Percentiles rank a stretch among this genome's conserved stretches.
Conservation (phyloP, 1,140 invertebrate genomes). For the Coelopa frigida region DNA sequence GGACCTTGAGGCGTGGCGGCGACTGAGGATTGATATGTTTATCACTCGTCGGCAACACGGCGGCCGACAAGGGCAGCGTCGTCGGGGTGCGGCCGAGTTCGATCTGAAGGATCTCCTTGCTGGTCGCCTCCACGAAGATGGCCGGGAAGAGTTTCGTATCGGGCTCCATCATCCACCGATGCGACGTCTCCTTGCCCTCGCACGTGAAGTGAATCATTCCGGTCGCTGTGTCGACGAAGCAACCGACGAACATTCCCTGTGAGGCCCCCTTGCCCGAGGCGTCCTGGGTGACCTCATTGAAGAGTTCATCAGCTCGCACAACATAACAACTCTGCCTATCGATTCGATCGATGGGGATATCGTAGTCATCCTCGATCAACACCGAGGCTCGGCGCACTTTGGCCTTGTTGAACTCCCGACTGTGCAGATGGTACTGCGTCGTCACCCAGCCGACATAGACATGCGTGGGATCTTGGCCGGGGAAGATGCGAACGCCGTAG, state of each 20-base stretch:
- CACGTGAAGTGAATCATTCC: conserved; percentile 91
- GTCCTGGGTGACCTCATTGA: conserved; percentile 89
- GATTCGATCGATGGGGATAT: conserved; percentile 67
- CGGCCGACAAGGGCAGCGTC: conserved; percentile 91
- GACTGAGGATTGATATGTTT: conserved; percentile 93
- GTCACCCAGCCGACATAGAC: conserved; percentile 99
- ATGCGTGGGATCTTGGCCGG: conserved; percentile 94
- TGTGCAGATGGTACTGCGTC: conserved; percentile 87
- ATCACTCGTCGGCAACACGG: conserved; percentile 89
- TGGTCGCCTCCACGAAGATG: conserved; percentile 97
- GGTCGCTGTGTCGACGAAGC: conserved; percentile 87
- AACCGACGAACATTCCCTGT: conserved; percentile 98
- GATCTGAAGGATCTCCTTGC: conserved; percentile 96
- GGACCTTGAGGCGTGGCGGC: conserved; percentile 90
- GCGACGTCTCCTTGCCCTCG: conserved; percentile 92
- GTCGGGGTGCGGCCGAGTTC: conserved; percentile 90
- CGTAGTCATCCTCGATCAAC: conserved; percentile 73
- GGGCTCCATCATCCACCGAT: conserved; percentile 84
- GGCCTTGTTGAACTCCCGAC: conserved; percentile 82
- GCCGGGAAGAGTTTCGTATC: conserved; percentile 97
- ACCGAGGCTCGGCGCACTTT: conserved; percentile 81
- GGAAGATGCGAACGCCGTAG: conserved; percentile 88
- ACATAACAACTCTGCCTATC: conserved; percentile 97
- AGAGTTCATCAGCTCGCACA: conserved; percentile 92
- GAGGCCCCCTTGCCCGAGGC: conserved; percentile 82